These are phyloP conservation scores for Nasonia oneida DNA, from an alignment of 2,888 invertebrate genomes.

Conservation along the genomic window DNA sequence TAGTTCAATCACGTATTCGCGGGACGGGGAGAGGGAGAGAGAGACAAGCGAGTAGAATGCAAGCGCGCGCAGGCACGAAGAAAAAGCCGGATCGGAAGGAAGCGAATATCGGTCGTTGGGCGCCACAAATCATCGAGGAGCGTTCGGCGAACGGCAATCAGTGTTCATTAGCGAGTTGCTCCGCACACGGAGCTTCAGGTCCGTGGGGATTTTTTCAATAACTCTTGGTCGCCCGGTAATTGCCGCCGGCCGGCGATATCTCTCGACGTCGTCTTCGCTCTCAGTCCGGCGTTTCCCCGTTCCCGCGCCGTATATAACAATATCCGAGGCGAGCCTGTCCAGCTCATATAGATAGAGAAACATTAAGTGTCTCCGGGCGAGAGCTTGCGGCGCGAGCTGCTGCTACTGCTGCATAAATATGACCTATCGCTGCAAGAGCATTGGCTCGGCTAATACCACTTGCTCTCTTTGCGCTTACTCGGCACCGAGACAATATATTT, in stretches of 20 bases:
- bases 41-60: neutral
- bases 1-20: conserved; percentile 62
- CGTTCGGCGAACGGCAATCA: conserved; percentile 75
- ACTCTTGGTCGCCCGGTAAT: conserved; percentile 76
- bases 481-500: too few species aligned
- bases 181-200: conserved; percentile 70
- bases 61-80: neutral
- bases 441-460: neutral
- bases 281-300: neutral
- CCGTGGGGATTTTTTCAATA: conserved; percentile 78
- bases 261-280: conserved; percentile 66
- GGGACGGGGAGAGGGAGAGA: neutral
- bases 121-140: conserved; percentile 73
- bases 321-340: conserved; percentile 71
- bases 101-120: neutral
- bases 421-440: neutral
- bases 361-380: conserved; percentile 74
- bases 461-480: neutral
- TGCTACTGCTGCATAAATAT: neutral
- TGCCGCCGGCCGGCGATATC: conserved; percentile 75
- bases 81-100: conserved; percentile 17
- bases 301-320: conserved; percentile 77
- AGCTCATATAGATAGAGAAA: conserved; percentile 77
- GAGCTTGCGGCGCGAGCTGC: neutral
- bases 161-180: conserved; percentile 74